Percentiles rank a stretch among this genome's conserved stretches.
phyloP scores from a whole-genome alignment of 2,888 invertebrate species.

The Metacarcinus magister region DNA sequence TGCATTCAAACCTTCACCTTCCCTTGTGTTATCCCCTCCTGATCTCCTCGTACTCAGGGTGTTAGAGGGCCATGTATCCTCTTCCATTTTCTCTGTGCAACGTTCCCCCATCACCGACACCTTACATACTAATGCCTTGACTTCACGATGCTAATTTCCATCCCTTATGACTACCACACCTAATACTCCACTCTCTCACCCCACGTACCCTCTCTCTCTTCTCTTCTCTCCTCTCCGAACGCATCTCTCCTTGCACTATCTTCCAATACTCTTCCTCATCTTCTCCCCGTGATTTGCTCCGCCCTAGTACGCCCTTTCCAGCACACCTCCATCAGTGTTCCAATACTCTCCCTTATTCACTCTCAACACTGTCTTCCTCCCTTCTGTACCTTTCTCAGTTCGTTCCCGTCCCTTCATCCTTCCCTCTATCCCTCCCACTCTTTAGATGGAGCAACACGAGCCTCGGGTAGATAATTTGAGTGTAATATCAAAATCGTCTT shows the following conservation, averaged over 20 bases:
- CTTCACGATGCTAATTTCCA: background rate
- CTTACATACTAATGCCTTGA: background rate
- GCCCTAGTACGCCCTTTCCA: background rate
- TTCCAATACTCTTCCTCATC: background rate
- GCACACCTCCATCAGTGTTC: background rate
- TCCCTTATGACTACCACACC: background rate
- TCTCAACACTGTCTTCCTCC: background rate
- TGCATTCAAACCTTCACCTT: background rate
- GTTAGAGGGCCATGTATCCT: background rate
- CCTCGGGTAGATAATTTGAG: background rate
- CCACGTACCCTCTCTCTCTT: background rate
- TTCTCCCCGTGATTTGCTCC: background rate
- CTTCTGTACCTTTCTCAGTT: background rate
- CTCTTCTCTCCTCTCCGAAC: background rate
- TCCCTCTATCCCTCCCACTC: background rate
- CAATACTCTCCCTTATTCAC: background rate
- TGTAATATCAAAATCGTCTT: constrained; percentile 49
- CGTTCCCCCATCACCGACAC: background rate
- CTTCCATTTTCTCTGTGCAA: background rate
- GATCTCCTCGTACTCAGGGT: background rate
- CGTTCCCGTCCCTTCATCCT: background rate
- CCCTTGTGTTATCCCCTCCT: background rate
- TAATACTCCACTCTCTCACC: background rate
- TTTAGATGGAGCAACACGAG: constrained; percentile 15
- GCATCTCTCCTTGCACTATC: background rate